These are phyloP conservation scores for Eumaeus atala DNA, from an alignment of 1,140 invertebrate genomes.

Conservation along the genomic window DNA sequence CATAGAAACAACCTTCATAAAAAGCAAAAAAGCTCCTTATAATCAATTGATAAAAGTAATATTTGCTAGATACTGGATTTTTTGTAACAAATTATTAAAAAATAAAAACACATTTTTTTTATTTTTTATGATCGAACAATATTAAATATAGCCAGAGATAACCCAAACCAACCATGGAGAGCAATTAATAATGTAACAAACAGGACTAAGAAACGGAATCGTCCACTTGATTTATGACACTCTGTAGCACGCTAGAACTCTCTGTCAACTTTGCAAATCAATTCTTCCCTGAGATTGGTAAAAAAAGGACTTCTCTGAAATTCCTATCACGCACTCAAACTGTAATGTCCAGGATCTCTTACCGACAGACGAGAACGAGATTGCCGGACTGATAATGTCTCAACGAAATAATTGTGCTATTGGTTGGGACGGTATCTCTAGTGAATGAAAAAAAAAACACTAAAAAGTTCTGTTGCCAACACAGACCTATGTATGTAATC, in stretches of 20 bases:
- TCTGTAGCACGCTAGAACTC: background rate
- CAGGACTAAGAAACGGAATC: background rate
- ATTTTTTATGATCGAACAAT: background rate
- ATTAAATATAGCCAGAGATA: constrained; percentile 1
- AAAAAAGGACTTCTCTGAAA: constrained; percentile 2
- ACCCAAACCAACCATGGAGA: background rate
- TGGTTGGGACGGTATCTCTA: too few relatives aligned
- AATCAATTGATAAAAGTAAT: constrained; percentile 10
- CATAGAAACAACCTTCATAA: constrained; percentile 18
- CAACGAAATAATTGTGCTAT: constrained; percentile 10
- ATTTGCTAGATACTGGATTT: constrained; percentile 17
- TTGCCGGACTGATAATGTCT: constrained; percentile 2
- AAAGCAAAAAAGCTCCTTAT: constrained; percentile 12
- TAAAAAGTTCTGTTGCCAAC: background rate
- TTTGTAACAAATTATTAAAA: constrained; percentile 18
- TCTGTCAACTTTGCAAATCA: constrained; percentile 6
- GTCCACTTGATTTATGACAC: background rate
- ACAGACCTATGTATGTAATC: constrained; percentile 1
- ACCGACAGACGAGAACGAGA: constrained; percentile 6
- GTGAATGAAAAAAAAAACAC: too few relatives aligned
- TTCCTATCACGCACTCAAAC: background rate
- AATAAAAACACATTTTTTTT: too few relatives aligned
- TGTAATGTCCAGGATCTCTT: background rate
- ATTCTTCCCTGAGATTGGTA: constrained; percentile 11
- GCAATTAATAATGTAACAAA: background rate